Evolutionary conservation across 2,888 invertebrate genomes (phyloP), one percentile per base, ranked within the genome.

Genomic region (Helleia helle): DNA sequence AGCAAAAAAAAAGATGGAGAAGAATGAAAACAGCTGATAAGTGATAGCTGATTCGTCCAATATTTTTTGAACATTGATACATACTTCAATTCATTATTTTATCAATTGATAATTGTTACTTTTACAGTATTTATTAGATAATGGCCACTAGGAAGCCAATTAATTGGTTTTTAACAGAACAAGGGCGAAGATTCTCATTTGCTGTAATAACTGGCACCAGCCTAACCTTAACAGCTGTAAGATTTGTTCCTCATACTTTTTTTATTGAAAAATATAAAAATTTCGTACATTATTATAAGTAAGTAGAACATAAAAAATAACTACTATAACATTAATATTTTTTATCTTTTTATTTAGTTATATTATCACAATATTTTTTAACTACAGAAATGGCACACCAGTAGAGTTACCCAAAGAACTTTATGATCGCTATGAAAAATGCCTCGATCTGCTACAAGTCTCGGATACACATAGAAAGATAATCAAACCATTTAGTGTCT

Each of bases 401-500:
- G 87, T 87, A 1, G 74, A 84, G 1, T 62, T 93, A 5, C 59
- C 88, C 0, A 61, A 75, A 30, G 71, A 81, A 44, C 60, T 92
- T 6, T 47, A 64, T 24, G 58, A 83, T 2, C 73, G 87, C 14
- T 87, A 87, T 46, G 59, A 88, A 5, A 84, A 86, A 56, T 90
- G 91, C 28, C 47, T 91, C 36, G 79, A 89, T 25, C 79, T 90
- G 43, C 58, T 93, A 8, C 68, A 88, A n/a, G 42, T 92, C 1
- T 49, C 81, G 1, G 66, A 83, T 9, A 51, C 72, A 4, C 81
- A 88, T 31, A 71, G 71, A 17, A 79, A 79, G 45, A 57, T 86
- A 13, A 76, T 90, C 29, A 73, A 86, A 46, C 90, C 92, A 0
- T 95, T 94, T 58, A 87, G 88, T 49, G 90, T 90, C 1, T 88